Evolutionary conservation across 2,113 vertebrate genomes (phyloP), one percentile per base, ranked within the genome.

Genomic region (Rissa tridactyla): DNA sequence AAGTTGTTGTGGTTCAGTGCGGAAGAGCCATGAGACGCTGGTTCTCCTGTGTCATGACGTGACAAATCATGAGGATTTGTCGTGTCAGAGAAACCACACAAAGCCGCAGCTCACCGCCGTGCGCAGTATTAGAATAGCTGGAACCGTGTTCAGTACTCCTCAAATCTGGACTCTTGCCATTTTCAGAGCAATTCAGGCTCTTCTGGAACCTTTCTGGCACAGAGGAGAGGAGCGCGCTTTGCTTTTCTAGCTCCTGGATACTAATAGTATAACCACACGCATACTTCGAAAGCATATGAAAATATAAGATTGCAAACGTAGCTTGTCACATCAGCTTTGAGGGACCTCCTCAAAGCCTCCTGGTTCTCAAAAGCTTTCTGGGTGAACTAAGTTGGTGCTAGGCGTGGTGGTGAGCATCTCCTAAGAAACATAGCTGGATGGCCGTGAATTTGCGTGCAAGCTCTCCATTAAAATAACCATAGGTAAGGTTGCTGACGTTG

Each of bases 71-170:
- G 44, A 77, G 54, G 7, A 72, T 57, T 61, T 57, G 16, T 29
- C 29, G 15, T n/a, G 20, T n/a, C 20, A 15, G 36, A 42, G 38
- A n/a, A 57, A n/a, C 10, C 5, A 26, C 0, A 1, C 29, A 47
- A 36, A 61, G 27, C 46, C 54, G 38, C 44, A 60, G 68, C 8
- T 52, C 9, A 2, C 23, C 69, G 71, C 32, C 7, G 2, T 36
- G 34, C 15, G 54, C 16, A 29, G 15, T 29, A 3, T 57, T 52
- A 29, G 30, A 65, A 40, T 15, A 80, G 42, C 49, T 25, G 30
- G 22, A 80, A 25, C 36, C 11, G 20, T 18, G 34, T 25, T 32
- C 55, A 52, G 5, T 46, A 11, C 16, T 57, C 23, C 14, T 80
- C 23, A 30, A 1, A 64, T 57, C 36, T 23, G 23, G 57, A 32